Evolutionary conservation across 2,888 invertebrate genomes (phyloP), one percentile per base, ranked within the genome.

Genomic region (Trachelus tabidus): DNA sequence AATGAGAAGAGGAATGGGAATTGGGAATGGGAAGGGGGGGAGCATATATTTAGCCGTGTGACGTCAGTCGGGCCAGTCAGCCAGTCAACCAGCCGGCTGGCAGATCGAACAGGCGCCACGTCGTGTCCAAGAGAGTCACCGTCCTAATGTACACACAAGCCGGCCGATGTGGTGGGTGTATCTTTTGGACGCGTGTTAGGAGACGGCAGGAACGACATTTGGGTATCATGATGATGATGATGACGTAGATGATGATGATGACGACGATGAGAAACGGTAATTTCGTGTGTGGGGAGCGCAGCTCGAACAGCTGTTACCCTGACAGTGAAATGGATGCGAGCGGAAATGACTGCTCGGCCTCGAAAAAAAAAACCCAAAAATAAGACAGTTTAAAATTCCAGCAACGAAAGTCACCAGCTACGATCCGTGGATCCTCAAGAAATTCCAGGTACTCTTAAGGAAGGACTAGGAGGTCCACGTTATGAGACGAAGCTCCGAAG

Each of bases 201-300:
- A 40, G 6, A 6, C 40, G 40, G 23, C 23, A 56, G 56, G 23
- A 56, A 56, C 56, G 56, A 56, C 56, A 56, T 56, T 9, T 2
- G 9, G 9, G 23, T 56, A 56, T 56, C 56, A 40, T 40, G 6
- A 56, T 56, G 56, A 56, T 23, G 56, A 56, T 40, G 40, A 40
- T 81, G 83, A 85, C 80, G 85, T 84, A 84, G 84, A 85, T 79
- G 80, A 85, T 84, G 82, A 77, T 80, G 81, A 79, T 76, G 82
- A 83, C 75, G 85, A 83, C 68, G 79, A 84, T 81, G 73, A 84
- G 82, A 84, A 84, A 31, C 79, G 74, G 76, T 77, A 77, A 75
- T 73, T 76, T 77, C 79, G 79, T 79, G 82, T 82, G 76, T 81
- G 81, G 82, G 82, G 82, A 78, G 79, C 35, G 76, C 76, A 75